These are phyloP conservation scores for Halisarca cf. caerulea DNA, from an alignment of 37 sponge, comb jelly and placozoan species.

Conservation along the genomic window DNA sequence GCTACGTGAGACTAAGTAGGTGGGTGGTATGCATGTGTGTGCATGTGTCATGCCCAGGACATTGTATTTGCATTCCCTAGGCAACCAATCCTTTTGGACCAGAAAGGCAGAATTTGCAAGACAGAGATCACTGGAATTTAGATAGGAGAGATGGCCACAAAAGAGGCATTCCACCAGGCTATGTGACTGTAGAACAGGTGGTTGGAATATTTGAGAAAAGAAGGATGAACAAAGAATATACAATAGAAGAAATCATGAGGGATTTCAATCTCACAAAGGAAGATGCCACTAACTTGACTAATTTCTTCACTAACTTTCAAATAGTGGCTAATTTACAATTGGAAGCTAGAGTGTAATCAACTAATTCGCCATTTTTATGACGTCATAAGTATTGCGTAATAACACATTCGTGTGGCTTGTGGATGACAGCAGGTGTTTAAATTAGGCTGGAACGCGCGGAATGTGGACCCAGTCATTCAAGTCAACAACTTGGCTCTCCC, in stretches of 20 bases:
- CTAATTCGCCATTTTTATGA: background rate
- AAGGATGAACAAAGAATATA: slow-evolving; percentile 11
- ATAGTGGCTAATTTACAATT: background rate
- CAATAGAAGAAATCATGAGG: background rate
- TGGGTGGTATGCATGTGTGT: background rate
- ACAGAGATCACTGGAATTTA: background rate
- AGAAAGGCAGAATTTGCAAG: background rate
- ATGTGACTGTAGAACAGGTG: background rate
- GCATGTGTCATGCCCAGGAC: background rate
- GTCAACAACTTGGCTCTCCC: slow-evolving; percentile 3
- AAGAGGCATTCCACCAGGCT: background rate
- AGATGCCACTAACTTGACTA: slow-evolving; percentile 42
- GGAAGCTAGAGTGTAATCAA: background rate
- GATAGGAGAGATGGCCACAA: background rate
- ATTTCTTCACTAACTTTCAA: slow-evolving; percentile 42
- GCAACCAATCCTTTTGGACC: background rate
- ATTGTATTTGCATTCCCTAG: background rate
- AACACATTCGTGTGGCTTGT: too few species aligned
- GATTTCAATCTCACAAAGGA: slow-evolving; percentile 5
- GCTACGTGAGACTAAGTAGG: background rate
- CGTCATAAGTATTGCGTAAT: background rate
- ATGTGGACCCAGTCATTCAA: too few species aligned
- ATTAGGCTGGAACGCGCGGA: too few species aligned
- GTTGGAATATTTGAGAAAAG: background rate
- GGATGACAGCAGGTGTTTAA: too few species aligned